phyloP scores from a whole-genome alignment of 2,797 vertebrate species.

The Chloroceryle inda region DNA sequence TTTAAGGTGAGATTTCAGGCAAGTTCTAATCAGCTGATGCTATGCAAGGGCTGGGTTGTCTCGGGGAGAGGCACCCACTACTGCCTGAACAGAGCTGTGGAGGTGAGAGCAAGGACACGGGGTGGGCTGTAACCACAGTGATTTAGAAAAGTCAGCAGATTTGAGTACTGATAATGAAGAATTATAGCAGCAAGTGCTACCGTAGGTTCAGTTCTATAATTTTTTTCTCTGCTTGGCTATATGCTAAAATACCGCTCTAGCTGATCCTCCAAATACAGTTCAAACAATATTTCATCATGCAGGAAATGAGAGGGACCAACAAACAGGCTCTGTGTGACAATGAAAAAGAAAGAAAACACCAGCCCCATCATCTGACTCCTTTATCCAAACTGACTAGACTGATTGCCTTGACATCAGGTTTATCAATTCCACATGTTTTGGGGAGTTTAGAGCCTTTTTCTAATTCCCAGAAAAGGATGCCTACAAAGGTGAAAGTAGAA shows the following conservation, averaged over 20 bases:
- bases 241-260: neutral
- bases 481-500: conserved; percentile 44
- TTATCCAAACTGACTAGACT: neutral
- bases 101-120: neutral
- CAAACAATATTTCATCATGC: neutral
- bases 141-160: neutral
- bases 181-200: neutral
- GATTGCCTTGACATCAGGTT: conserved; percentile 17
- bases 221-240: neutral
- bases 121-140: neutral
- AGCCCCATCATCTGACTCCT: neutral
- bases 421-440: conserved; percentile 32
- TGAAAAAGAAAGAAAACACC: neutral
- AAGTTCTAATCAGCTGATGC: neutral
- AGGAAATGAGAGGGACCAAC: conserved; percentile 5
- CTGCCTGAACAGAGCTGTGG: neutral
- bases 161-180: neutral
- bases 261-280: neutral
- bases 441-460: neutral
- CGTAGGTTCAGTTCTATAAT: neutral
- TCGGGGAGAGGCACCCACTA: neutral
- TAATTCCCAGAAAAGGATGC: conserved; percentile 21
- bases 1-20: conserved; percentile 26
- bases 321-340: conserved; percentile 13
- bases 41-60: neutral